These are phyloP conservation scores for Drosophila mimetica DNA, from an alignment of 2,888 invertebrate genomes.

Conservation along the genomic window DNA sequence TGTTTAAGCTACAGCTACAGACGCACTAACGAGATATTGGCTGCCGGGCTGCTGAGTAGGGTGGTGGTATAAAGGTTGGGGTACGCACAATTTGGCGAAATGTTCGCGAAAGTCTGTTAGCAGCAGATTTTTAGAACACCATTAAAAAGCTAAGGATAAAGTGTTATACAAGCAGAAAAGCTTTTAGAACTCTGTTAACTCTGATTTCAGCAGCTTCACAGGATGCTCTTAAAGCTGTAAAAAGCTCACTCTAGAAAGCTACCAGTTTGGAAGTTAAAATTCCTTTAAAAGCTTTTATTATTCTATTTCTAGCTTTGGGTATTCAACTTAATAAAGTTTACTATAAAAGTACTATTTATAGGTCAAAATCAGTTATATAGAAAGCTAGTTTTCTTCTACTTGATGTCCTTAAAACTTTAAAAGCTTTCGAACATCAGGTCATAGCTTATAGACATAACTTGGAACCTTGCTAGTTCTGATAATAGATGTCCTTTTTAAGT, in stretches of 20 bases:
- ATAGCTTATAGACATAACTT: too few relatives aligned
- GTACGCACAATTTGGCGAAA: slow-evolving; percentile 25
- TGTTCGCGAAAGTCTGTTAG: slow-evolving; percentile 12
- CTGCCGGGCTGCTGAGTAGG: slow-evolving; percentile 2
- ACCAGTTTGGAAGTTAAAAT: too few relatives aligned
- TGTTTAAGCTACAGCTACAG: slow-evolving; percentile 52
- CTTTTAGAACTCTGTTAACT: neutral
- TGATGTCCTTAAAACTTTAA: neutral
- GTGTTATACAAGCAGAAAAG: neutral
- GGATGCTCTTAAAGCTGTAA: neutral
- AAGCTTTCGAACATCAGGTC: neutral
- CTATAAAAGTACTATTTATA: slow-evolving; percentile 2
- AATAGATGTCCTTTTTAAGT: slow-evolving; percentile 10
- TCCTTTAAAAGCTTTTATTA: neutral
- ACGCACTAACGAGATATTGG: slow-evolving; percentile 56
- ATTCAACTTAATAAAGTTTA: too few relatives aligned
- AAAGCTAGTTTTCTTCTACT: neutral
- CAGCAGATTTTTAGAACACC: slow-evolving; percentile 1
- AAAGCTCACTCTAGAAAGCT: neutral
- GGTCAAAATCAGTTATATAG: accelerated
- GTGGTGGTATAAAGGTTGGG: neutral
- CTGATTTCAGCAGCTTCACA: neutral
- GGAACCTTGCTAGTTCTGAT: neutral
- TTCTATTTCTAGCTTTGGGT: neutral
- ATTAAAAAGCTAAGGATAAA: neutral